Conservation (phyloP, 1,140 invertebrate species). For the Caenorhabditis remanei region DNA sequence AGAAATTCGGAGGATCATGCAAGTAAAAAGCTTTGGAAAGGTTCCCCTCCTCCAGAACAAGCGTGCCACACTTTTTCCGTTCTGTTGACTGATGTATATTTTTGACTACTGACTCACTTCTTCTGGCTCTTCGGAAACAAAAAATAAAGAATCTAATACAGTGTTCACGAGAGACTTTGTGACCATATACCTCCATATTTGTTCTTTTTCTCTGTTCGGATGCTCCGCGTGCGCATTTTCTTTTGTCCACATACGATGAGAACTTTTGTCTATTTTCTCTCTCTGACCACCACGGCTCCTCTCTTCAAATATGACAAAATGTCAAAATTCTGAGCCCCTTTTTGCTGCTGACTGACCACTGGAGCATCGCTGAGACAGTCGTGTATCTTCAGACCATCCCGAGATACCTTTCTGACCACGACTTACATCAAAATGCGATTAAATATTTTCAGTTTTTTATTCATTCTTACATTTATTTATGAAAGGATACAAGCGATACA, state of each 20-base stretch:
- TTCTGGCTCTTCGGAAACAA: not conserved
- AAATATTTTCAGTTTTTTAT: not conserved
- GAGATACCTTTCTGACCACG: not conserved
- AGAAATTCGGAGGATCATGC: too few species aligned
- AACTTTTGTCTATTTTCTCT: not conserved
- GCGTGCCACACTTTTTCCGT: too few species aligned
- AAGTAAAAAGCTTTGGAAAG: too few species aligned
- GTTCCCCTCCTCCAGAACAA: too few species aligned
- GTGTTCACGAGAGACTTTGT: not conserved
- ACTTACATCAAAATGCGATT: not conserved
- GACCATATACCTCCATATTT: not conserved
- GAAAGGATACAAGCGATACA: not conserved
- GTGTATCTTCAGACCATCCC: not conserved
- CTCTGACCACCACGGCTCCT: not conserved
- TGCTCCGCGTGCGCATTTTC: not conserved
- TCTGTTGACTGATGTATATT: not conserved
- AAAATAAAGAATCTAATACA: conserved; percentile 13
- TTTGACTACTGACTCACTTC: not conserved
- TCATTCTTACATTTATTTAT: not conserved
- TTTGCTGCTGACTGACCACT: not conserved
- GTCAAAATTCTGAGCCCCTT: not conserved
- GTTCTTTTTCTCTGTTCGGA: not conserved
- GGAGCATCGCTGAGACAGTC: not conserved
- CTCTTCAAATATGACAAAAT: conserved; percentile 57
- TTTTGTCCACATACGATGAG: not conserved